Evolutionary conservation across 2,113 vertebrate genomes (phyloP).

Genomic region (Trichomycterus rosablanca): DNA sequence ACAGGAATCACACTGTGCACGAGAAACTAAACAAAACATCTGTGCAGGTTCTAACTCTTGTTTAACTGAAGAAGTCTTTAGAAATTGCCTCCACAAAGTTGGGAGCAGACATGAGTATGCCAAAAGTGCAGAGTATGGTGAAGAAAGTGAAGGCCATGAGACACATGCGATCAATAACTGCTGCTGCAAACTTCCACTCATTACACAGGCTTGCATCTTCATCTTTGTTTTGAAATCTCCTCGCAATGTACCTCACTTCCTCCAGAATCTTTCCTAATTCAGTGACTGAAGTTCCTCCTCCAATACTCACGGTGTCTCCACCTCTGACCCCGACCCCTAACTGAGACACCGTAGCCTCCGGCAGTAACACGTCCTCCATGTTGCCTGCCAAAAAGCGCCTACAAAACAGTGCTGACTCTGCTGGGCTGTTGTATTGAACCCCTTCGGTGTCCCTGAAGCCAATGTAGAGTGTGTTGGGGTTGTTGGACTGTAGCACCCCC

Average conservation of each 20-base stretch:
- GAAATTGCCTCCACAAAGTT: constrained; percentile 95
- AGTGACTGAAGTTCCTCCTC: constrained; percentile 49
- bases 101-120: constrained; percentile 93
- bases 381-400: constrained; percentile 71
- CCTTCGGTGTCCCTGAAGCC: constrained; percentile 79
- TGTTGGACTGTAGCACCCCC: constrained; percentile 63
- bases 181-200: constrained; percentile 95
- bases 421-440: constrained; percentile 77
- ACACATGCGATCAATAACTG: constrained; percentile 91
- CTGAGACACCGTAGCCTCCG: constrained; percentile 53
- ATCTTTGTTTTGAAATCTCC: constrained; percentile 85
- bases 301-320: constrained; percentile 54
- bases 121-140: constrained; percentile 93
- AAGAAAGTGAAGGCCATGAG: constrained; percentile 95
- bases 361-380: constrained; percentile 73
- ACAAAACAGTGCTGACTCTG: constrained; percentile 81
- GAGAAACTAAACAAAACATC: too few relatives aligned
- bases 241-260: constrained; percentile 88
- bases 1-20: too few relatives aligned
- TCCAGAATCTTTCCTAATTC: constrained; percentile 80
- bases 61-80: constrained; percentile 77
- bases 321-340: constrained; percentile 59
- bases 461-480: constrained; percentile 83
- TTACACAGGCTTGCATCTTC: constrained; percentile 80
- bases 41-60: too few relatives aligned